phyloP scores from a whole-genome alignment of 2,113 vertebrate genomes.

The Myrmophylax atrothorax region DNA sequence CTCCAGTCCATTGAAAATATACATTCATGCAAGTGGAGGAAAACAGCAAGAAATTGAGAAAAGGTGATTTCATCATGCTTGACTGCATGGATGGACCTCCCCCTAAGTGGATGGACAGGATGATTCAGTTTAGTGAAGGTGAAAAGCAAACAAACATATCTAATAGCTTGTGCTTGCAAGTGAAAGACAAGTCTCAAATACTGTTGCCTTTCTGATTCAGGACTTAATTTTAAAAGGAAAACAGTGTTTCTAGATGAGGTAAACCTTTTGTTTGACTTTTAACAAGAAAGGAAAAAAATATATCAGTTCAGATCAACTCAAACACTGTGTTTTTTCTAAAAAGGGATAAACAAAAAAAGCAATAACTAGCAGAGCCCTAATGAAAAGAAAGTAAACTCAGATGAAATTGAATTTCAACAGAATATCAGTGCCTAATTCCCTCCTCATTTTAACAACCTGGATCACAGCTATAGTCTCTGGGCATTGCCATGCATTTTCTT shows the following conservation, averaged over 20 bases:
- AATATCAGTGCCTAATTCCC: not conserved
- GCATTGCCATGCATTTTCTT: not conserved
- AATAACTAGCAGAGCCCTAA: not conserved
- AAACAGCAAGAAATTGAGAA: not conserved
- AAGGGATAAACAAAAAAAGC: not conserved
- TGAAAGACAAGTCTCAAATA: not conserved
- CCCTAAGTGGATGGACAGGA: not conserved
- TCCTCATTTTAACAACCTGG: not conserved
- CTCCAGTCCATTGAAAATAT: not conserved
- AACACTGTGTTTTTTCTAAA: not conserved
- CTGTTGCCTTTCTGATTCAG: not conserved
- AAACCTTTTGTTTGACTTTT: not conserved
- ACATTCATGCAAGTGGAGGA: not conserved
- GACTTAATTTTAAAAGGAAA: not conserved
- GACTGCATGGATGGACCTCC: not conserved
- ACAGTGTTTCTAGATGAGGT: not conserved
- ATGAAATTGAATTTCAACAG: not conserved
- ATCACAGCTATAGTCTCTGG: not conserved
- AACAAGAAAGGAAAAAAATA: not conserved
- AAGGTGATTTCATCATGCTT: rapidly evolving
- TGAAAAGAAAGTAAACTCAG: not conserved
- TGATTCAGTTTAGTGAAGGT: not conserved
- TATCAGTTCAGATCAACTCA: not conserved
- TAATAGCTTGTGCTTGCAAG: not conserved
- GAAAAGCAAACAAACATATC: not conserved